Base-by-base conservation (phyloP, 2,113 vertebrate species). In the Paramormyrops kingsleyae region DNA sequence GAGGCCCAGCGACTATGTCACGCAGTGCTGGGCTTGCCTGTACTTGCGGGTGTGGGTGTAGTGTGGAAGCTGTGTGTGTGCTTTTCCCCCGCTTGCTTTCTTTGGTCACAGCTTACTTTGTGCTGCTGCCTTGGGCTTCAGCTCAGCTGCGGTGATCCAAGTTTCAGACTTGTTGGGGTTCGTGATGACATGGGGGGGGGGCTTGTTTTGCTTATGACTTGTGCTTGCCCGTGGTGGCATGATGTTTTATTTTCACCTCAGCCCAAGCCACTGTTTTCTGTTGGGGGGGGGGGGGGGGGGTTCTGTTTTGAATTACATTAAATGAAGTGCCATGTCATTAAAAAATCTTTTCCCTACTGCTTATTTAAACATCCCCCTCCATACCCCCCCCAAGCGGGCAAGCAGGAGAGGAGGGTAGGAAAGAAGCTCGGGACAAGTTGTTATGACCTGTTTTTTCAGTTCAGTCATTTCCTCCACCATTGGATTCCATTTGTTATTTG, bases 381-480 rank as follows among this genome's bases (percentile, higher is more conserved):
- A 8, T 13, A 5, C 24, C 1, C 88, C 2, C 31, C 17, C 15
- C 0, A 42, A 50, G 86, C 5, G 87, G 84, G 47, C 21, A 50
- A 47, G 80, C 49, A 17, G 13, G 44, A 46, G 44, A 89, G 19
- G 31, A 44, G 66, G n/a, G 44, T 49, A 15, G 66, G 88, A 86
- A 66, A 87, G 91, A 93, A 93, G 90, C 92, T 91, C 89, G 70
- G 91, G 91, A 93, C 89, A 92, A 88, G 92, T 93, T 93, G 84
- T 91, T 66, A 85, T 93, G 91, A 89, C 21, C 91, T 92, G 89
- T 93, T 93, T 92, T 89, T 92, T 87, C 91, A 93, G 92, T 93
- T 89, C 89, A 92, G 91, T 92, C 10, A 90, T 91, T 90, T 90
- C 49, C 90, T 53, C 83, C 52, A 50, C 89, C 91, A 83, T 91